phyloP scores from a whole-genome alignment of 2,888 invertebrate genomes.

The Synanthedon myopaeformis region DNA sequence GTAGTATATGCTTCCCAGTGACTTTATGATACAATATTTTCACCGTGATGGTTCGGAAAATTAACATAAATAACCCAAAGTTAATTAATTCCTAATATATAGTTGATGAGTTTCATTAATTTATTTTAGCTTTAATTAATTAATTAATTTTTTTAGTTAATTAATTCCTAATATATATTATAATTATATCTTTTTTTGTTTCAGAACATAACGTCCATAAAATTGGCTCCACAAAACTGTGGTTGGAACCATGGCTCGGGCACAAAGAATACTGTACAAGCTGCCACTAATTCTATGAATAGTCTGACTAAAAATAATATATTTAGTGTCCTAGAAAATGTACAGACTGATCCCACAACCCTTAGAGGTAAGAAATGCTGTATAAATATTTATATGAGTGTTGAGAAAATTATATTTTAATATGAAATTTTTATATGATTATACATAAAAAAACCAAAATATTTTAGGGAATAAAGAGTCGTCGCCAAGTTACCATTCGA shows the following conservation, averaged over 20 bases:
- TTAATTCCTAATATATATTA: too few relatives aligned
- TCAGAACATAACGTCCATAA: slow-evolving; percentile 47
- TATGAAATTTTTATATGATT: slow-evolving; percentile 1
- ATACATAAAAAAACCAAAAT: background rate
- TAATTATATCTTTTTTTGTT: slow-evolving; percentile 7
- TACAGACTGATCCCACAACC: slow-evolving; percentile 41
- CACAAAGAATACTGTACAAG: slow-evolving; percentile 41
- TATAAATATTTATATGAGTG: background rate
- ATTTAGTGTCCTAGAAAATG: slow-evolving; percentile 49
- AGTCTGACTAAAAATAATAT: slow-evolving; percentile 39
- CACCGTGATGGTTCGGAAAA: too few relatives aligned
- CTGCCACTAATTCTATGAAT: slow-evolving; percentile 39
- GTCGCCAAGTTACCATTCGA: slow-evolving; percentile 44
- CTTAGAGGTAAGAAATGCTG: slow-evolving; percentile 32
- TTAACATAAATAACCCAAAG: too few relatives aligned
- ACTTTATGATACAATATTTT: too few relatives aligned
- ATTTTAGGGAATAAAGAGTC: slow-evolving; percentile 47
- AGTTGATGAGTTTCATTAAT: too few relatives aligned
- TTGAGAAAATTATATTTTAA: background rate
- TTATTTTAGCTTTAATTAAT: too few relatives aligned
- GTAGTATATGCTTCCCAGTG: too few relatives aligned
- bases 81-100: too few relatives aligned
- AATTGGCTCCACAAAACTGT: slow-evolving; percentile 45
- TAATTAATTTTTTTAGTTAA: too few relatives aligned
- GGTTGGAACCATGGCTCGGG: slow-evolving; percentile 57